phyloP scores from a whole-genome alignment of 1,140 invertebrate genomes.

The Hylaeus volcanicus region DNA sequence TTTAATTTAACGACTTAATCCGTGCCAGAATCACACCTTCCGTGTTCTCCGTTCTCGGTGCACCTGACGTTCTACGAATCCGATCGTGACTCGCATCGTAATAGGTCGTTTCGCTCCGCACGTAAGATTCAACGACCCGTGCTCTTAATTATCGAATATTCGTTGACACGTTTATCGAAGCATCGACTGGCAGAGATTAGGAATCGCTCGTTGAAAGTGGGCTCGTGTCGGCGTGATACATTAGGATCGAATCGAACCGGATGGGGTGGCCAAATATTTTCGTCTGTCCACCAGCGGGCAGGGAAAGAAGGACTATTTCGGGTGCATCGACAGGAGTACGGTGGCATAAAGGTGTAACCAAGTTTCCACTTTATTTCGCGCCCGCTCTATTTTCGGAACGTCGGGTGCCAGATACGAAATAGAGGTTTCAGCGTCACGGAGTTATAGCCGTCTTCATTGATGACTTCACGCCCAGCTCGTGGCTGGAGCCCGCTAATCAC shows the following conservation, averaged over 20 bases:
- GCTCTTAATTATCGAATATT: slow-evolving; percentile 27
- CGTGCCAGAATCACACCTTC: slow-evolving; percentile 38
- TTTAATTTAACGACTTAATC: slow-evolving; percentile 38
- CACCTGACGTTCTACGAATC: background rate
- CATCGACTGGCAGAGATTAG: slow-evolving; percentile 44
- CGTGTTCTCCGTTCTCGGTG: background rate
- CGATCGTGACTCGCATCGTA: slow-evolving; percentile 14
- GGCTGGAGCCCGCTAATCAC: slow-evolving; percentile 33
- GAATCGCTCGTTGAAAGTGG: slow-evolving; percentile 26
- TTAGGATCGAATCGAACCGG: slow-evolving; percentile 24
- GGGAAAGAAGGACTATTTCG: slow-evolving; percentile 52
- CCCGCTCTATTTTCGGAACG: slow-evolving; percentile 60
- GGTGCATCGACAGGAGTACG: slow-evolving; percentile 55
- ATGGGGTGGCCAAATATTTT: slow-evolving; percentile 28
- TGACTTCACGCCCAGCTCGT: slow-evolving; percentile 56
- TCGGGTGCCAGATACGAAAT: slow-evolving; percentile 59
- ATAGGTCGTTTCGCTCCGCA: background rate
- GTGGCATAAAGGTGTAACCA: slow-evolving; percentile 58
- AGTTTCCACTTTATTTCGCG: slow-evolving; percentile 61
- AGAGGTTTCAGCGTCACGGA: slow-evolving; percentile 62
- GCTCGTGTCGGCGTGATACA: slow-evolving; percentile 6
- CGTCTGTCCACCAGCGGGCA: background rate
- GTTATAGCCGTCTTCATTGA: slow-evolving; percentile 65
- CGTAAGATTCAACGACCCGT: slow-evolving; percentile 26
- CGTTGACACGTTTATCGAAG: slow-evolving; percentile 43